These are phyloP conservation scores for Orientallactaga sibirica DNA, from an alignment of 2,797 vertebrate genomes.

Conservation along the genomic window DNA sequence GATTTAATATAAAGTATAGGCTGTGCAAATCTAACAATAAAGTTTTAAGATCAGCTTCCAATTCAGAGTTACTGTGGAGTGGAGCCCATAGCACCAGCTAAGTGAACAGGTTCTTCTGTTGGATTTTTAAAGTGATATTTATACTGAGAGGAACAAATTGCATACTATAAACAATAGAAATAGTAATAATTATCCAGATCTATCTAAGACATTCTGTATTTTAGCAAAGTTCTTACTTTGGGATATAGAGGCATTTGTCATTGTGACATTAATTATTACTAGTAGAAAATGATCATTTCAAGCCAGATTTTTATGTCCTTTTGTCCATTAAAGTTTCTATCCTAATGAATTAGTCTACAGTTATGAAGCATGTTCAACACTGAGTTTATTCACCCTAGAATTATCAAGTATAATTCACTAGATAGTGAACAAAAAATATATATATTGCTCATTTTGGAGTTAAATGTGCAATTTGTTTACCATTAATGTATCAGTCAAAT, in stretches of 20 bases:
- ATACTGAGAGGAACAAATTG: background rate
- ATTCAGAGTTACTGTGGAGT: background rate
- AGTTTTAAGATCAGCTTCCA: background rate
- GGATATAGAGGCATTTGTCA: background rate
- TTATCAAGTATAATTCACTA: background rate
- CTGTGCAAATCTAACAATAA: background rate
- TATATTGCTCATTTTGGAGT: constrained; percentile 6
- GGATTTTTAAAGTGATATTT: background rate
- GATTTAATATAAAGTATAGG: constrained; percentile 17
- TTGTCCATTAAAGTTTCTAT: constrained; percentile 42
- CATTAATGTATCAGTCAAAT: constrained; percentile 21
- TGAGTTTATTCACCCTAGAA: constrained; percentile 4
- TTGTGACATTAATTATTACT: constrained; percentile 43
- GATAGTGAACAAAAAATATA: background rate
- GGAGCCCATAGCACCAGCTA: background rate
- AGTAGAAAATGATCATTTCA: constrained; percentile 32
- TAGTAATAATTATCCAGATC: background rate
- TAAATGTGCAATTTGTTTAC: background rate
- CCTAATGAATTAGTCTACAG: background rate
- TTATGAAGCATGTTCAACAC: constrained; percentile 33
- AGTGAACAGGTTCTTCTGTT: background rate
- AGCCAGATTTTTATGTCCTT: constrained; percentile 17
- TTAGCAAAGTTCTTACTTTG: background rate
- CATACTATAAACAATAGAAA: background rate
- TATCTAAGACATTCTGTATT: background rate